Base-by-base conservation (phyloP, 64 coral and sea anemone genomes). In the Actinia equina region DNA sequence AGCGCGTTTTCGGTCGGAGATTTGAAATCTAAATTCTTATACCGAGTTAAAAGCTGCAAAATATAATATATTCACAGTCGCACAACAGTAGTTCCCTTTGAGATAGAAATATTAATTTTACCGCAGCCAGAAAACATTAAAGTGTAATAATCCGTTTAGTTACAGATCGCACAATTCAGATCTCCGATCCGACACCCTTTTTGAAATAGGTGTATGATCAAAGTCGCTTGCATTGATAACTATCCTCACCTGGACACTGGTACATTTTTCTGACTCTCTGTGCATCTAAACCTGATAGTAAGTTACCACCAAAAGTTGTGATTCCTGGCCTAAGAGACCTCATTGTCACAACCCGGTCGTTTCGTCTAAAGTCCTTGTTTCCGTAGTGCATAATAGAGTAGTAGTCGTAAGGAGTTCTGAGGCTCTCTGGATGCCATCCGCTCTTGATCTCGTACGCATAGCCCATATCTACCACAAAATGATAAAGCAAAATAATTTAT, bases 351-450 rank as follows among this genome's bases (percentile, higher is more conserved):
- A 82, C n/a, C 10, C n/a, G 9, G 18, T 23, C 7, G 12, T 53
- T 60, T 19, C 59, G 5, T 43, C 53, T 63, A 16, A 85, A 85
- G 23, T 85, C 83, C 56, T 63, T 63, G 0, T 57, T 60, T 2
- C 83, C 83, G n/a, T 85, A 85, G 30, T 85, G 83, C 83, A 85
- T 85, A 1, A 85, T n/a, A 26, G 83, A 85, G 83, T 85, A 85
- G 53, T 85, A 85, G 57, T 85, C 83, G 55, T 85, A 85, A 6
- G 26, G 43, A 5, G 53, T 63, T n/a, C 7, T 60, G 30, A 85
- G 12, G 22, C 83, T 85, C 55, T 85, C 59, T 30, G 83, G 83
- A 45, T 85, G 83, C 83, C 83, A 85, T 11, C 83, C 83, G 20
- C 59, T 57, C 52, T 85, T 85, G 83, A 85, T 85, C 26, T 85